Conservation (phyloP, 2,797 vertebrate species). For the Petrocephalus sullivani region DNA sequence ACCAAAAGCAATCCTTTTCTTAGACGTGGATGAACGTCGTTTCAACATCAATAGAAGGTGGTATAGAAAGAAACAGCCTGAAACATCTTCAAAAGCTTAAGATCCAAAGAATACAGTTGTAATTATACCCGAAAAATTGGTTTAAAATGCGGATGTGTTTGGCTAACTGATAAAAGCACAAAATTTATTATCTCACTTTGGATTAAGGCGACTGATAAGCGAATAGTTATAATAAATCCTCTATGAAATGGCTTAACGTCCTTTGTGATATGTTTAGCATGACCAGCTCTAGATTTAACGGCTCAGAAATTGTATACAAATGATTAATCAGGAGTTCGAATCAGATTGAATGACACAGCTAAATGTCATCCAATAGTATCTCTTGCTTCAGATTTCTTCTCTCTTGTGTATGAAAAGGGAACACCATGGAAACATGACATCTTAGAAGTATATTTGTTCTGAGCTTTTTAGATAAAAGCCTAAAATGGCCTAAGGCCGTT, state of each 20-base stretch:
- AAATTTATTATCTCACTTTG: not conserved
- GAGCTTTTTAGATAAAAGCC: constrained; percentile 44
- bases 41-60: not conserved
- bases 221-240: not conserved
- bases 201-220: not conserved
- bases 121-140: not conserved
- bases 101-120: not conserved
- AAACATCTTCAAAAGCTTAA: not conserved
- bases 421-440: constrained; percentile 51
- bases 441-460: constrained; percentile 42
- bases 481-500: constrained; percentile 36
- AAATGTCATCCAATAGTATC: constrained; percentile 49
- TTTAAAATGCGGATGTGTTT: not conserved
- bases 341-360: constrained; percentile 53
- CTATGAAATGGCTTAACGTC: not conserved
- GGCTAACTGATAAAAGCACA: not conserved
- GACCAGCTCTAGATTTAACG: constrained; percentile 8
- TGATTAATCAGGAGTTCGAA: constrained; percentile 17
- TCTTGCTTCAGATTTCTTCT: constrained; percentile 51
- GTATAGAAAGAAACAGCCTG: not conserved
- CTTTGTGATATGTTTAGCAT: not conserved
- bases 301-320: constrained; percentile 11
- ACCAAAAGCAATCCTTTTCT: not conserved
- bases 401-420: constrained; percentile 53
- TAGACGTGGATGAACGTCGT: not conserved